Evolutionary conservation across 53 echinoderm and acorn worm genomes (phyloP), one percentile per base, ranked within the genome.

Genomic region (Luidia sarsii): DNA sequence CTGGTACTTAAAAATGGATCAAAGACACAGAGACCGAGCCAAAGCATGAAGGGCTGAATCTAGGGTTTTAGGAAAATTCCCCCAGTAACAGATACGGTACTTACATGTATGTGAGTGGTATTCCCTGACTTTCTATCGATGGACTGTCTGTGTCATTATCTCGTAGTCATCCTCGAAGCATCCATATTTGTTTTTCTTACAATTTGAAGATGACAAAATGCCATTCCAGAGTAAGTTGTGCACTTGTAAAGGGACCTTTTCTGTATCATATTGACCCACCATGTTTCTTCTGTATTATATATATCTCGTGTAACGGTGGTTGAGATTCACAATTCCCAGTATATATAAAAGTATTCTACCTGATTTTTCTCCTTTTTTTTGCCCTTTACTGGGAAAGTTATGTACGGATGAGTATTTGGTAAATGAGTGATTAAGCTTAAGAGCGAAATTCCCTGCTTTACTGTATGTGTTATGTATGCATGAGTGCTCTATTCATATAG

Each of bases 291-390:
- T 75, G 75, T 75, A 75, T 75, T 75, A 73, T 73, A 75, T 34
- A 64, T 75, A 75, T 75, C 75, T 57, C 46, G 75, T 75, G 60
- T 75, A 75, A 61, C 41, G 75, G 75, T 75, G 75, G 75, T 75
- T 19, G 30, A 57, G 11, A 71, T 53, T 35, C 38, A 23, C 34
- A 75, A 11, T 75, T 45, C 19, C 73, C 61, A 46, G 60, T 41
- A 7, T 18, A 34, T 32, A 59, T 45, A 59, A 67, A 71, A 70
- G 51, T 70, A 51, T 64, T 64, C 11, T 29, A 48, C 15, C 20
- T 7, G 18, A 36, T 48, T 33, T 28, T 33, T 70, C 34, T 53
- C 55, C 72, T 71, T 51, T 71, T 33, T 55, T 71, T 51, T 50
- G 29, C n/a, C n/a, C n/a, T n/a, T n/a, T n/a, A n/a, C n/a, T n/a